Evolutionary conservation across 2,797 vertebrate species (phyloP), one percentile per base, ranked within the genome.

Genomic region (Valencia hispanica): DNA sequence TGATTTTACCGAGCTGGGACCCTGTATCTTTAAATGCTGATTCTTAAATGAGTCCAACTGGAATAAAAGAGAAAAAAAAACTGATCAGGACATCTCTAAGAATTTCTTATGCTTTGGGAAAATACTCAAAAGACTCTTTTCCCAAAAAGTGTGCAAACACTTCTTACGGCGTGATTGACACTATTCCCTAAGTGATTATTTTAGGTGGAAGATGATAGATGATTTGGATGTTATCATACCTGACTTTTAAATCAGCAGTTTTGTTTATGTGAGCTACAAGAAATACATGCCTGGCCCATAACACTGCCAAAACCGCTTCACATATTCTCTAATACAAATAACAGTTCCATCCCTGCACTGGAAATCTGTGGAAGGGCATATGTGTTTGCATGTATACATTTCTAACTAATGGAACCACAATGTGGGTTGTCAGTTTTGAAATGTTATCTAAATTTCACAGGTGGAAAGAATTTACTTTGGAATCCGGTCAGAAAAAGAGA

Each of bases 381-480:
- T 88, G 90, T 87, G 80, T 92, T 91, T 92, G 86, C 74, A 74
- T 81, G 73, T 74, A 79, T 72, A 61, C 9, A 53, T 83, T 90
- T 77, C 80, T 88, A 90, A 89, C 84, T 91, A 88, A 89, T 68
- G 39, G 70, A 82, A 89, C 74, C 84, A 57, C 85, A 72, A 83
- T 32, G 63, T 17, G 3, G 51, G 63, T 80, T 82, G 83, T 91
- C 83, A 78, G 45, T 88, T 89, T 80, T 79, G 53, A 80, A 84
- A 79, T 74, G 74, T 74, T 88, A 80, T 87, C 83, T 81, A 66
- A 82, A 90, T 84, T 84, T 86, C 77, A 82, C 77, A 79, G 27
- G 20, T 71, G 82, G 72, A 75, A 72, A 85, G 70, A 50, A 74
- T 87, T 91, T 84, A 76, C 77, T 87, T 82, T 88, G 86, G 80